Evolutionary conservation across 2,797 vertebrate species (phyloP).

Genomic region (Dendrocincla fuliginosa): DNA sequence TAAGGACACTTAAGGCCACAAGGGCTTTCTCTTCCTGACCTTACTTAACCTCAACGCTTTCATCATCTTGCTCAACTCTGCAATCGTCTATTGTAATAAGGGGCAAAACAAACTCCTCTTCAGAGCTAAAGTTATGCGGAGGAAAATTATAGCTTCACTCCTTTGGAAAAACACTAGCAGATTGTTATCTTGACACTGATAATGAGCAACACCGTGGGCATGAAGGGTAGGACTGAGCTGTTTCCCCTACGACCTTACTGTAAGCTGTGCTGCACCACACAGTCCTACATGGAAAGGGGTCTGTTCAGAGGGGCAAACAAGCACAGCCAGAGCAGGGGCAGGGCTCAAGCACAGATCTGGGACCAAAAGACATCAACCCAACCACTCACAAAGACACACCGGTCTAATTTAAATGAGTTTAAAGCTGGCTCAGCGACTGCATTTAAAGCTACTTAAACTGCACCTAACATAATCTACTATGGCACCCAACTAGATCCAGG

Average conservation of each 20-base stretch:
- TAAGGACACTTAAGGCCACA: neutral
- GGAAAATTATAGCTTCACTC: slow-evolving; percentile 18
- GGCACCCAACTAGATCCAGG: neutral
- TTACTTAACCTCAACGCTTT: slow-evolving; percentile 19
- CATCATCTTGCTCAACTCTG: slow-evolving; percentile 29
- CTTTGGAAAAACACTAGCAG: slow-evolving; percentile 25
- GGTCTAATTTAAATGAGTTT: neutral
- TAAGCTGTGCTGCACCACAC: neutral
- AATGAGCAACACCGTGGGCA: neutral
- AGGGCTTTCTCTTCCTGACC: neutral
- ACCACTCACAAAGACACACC: neutral
- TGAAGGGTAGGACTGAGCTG: neutral
- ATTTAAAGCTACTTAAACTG: neutral
- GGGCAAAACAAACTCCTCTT: slow-evolving; percentile 22
- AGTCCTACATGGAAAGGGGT: neutral
- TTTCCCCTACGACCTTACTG: neutral
- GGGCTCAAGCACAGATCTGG: neutral
- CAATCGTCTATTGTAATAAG: neutral
- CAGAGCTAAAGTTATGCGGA: neutral
- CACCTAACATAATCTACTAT: neutral
- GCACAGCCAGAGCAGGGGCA: neutral
- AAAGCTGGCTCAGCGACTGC: neutral
- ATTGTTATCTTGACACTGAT: slow-evolving; percentile 30
- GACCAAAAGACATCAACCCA: neutral
- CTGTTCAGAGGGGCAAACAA: neutral